phyloP scores from a whole-genome alignment of 2,888 invertebrate genomes.

The Caenorhabditis angaria region DNA sequence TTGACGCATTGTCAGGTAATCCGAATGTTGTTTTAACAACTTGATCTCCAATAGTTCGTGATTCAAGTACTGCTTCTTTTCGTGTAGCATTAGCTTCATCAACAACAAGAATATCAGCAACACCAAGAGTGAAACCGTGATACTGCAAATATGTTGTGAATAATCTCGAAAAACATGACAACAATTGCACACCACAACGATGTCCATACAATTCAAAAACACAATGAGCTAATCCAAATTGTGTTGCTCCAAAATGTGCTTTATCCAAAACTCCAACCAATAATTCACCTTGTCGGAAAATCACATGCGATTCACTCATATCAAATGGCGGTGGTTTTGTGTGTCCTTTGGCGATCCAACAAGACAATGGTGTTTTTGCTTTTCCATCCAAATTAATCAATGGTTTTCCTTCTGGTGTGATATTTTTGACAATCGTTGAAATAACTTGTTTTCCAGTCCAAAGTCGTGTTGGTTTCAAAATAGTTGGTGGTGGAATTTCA shows the following conservation, averaged over 20 bases:
- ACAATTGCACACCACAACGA: slow-evolving; percentile 81
- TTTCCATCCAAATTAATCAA: slow-evolving; percentile 80
- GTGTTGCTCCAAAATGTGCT: slow-evolving; percentile 92
- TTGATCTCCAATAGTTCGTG: slow-evolving; percentile 64
- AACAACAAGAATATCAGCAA: slow-evolving; percentile 89
- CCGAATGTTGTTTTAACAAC: slow-evolving; percentile 74
- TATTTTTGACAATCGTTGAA: slow-evolving; percentile 87
- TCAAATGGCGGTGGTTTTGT: slow-evolving; percentile 48
- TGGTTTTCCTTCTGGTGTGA: slow-evolving; percentile 81
- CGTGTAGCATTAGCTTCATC: slow-evolving; percentile 81
- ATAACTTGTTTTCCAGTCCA: slow-evolving; percentile 98
- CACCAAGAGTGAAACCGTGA: slow-evolving; percentile 91
- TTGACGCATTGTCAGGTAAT: slow-evolving; percentile 77
- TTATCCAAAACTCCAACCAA: slow-evolving; percentile 93
- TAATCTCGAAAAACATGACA: slow-evolving; percentile 89
- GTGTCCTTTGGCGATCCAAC: slow-evolving; percentile 67
- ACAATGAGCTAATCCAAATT: slow-evolving; percentile 91
- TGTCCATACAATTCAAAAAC: slow-evolving; percentile 96
- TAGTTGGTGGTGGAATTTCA: slow-evolving; percentile 81
- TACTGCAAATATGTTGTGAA: slow-evolving; percentile 88
- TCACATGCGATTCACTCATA: slow-evolving; percentile 91
- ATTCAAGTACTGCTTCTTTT: slow-evolving; percentile 64
- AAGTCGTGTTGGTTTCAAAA: slow-evolving; percentile 84
- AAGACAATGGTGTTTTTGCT: slow-evolving; percentile 80
- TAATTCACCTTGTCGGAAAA: slow-evolving; percentile 83